Percentiles rank a stretch among this genome's conserved stretches.
Conservation (phyloP, 1,140 invertebrate genomes). For the Ericerus pela region DNA sequence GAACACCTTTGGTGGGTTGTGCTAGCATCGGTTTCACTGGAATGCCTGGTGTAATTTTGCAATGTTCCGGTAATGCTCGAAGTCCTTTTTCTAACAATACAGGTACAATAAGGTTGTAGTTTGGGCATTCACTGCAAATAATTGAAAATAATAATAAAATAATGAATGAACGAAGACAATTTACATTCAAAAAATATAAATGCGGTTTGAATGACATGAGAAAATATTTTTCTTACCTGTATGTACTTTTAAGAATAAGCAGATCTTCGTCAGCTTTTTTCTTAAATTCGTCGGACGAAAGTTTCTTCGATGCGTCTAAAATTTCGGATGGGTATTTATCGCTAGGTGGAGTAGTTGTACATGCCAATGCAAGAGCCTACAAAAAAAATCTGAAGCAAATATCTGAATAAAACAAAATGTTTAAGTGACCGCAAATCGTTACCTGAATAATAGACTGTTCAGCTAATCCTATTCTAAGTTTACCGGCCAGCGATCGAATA, state of each 20-base stretch:
- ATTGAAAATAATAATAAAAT: conserved; percentile 2
- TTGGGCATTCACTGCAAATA: conserved; percentile 77
- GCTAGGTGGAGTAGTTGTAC: conserved; percentile 50
- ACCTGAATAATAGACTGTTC: conserved; percentile 86
- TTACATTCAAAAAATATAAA: background rate
- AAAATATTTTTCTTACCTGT: conserved; percentile 44
- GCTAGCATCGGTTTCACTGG: conserved; percentile 98
- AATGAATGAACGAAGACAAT: background rate
- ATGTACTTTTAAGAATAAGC: conserved; percentile 78
- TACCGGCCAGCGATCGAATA: conserved; percentile 81
- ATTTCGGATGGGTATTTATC: conserved; percentile 48
- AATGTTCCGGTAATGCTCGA: conserved; percentile 59
- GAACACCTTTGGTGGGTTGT: conserved; percentile 86
- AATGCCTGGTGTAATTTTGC: conserved; percentile 79
- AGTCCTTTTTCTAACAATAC: conserved; percentile 67
- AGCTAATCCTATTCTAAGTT: conserved; percentile 88
- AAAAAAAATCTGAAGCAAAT: conserved; percentile 15
- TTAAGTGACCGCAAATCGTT: conserved; percentile 15
- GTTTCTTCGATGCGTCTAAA: conserved; percentile 42
- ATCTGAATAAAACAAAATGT: conserved; percentile 10
- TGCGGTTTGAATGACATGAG: background rate
- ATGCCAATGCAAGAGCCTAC: conserved; percentile 71
- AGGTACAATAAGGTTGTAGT: conserved; percentile 76
- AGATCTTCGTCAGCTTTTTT: conserved; percentile 59
- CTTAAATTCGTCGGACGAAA: conserved; percentile 59